Percentiles rank a stretch among this genome's conserved stretches.
Evolutionary conservation across 2,888 invertebrate genomes (phyloP).

Genomic region (Iselma pallidipennis): DNA sequence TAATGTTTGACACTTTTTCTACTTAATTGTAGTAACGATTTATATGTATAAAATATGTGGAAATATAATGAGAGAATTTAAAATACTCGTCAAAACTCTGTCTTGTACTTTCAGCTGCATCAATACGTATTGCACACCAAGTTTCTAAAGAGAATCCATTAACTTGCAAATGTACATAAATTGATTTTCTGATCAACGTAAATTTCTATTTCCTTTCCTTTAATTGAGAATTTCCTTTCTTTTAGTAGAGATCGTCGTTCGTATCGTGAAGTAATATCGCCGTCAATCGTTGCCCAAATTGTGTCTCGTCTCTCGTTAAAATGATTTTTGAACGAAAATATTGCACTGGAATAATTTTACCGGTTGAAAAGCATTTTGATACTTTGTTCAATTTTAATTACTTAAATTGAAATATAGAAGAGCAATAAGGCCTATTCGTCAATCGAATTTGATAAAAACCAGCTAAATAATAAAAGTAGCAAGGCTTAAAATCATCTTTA

Average conservation of each 20-base stretch:
- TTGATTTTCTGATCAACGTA: constrained; percentile 23
- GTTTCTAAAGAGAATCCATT: background rate
- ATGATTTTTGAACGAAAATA: no score
- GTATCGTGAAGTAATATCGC: no score
- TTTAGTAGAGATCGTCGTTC: background rate
- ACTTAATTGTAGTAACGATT: background rate
- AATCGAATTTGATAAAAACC: no score
- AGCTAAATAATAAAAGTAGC: no score
- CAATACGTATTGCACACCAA: background rate
- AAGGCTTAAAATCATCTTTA: no score
- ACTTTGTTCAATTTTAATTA: no score
- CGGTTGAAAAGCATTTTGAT: no score
- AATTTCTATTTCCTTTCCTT: constrained; percentile 22
- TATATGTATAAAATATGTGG: background rate
- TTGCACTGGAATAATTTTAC: no score
- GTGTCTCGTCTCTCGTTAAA: no score
- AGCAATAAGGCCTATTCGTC: no score
- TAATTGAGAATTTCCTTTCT: constrained; percentile 20
- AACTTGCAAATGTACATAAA: constrained; percentile 24
- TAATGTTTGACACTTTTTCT: background rate
- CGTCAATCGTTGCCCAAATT: no score
- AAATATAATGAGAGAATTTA: background rate
- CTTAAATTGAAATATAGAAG: background rate
- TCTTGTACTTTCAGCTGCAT: background rate
- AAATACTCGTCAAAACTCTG: background rate